Evolutionary conservation across 2,888 invertebrate species (phyloP).

Genomic region (Nasonia oneida): DNA sequence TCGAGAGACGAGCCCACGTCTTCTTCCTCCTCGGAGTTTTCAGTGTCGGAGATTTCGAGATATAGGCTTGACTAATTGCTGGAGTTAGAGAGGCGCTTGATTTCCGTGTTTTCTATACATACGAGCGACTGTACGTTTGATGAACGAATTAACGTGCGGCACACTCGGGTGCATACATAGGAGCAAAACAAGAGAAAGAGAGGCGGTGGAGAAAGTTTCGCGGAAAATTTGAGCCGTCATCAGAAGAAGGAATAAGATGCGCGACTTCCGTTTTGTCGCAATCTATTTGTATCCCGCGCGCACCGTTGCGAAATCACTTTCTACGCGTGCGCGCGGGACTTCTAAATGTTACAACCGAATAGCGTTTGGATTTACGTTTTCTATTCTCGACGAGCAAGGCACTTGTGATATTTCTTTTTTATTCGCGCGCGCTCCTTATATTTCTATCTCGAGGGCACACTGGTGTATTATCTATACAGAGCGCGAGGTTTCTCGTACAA

Average conservation of each 20-base stretch:
- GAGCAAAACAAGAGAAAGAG: neutral
- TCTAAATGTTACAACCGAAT: neutral
- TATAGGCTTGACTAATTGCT: neutral
- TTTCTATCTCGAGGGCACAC: neutral
- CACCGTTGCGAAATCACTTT: slow-evolving; percentile 52
- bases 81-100: slow-evolving; percentile 1
- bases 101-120: neutral
- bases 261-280: slow-evolving; percentile 48
- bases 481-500: neutral
- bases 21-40: neutral
- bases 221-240: slow-evolving; percentile 37
- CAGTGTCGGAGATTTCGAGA: neutral
- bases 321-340: slow-evolving; percentile 8
- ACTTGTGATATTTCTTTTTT: slow-evolving; percentile 7
- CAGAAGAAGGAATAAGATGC: slow-evolving; percentile 30
- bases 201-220: slow-evolving; percentile 45
- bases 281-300: slow-evolving; percentile 29
- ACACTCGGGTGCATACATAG: neutral
- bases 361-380: neutral
- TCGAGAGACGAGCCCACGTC: neutral
- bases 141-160: neutral
- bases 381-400: slow-evolving; percentile 1
- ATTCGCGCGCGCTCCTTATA: neutral
- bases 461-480: slow-evolving; percentile 4
- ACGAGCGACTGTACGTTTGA: neutral